Conservation (phyloP, 2,888 invertebrate species). For the Acleris cristana region DNA sequence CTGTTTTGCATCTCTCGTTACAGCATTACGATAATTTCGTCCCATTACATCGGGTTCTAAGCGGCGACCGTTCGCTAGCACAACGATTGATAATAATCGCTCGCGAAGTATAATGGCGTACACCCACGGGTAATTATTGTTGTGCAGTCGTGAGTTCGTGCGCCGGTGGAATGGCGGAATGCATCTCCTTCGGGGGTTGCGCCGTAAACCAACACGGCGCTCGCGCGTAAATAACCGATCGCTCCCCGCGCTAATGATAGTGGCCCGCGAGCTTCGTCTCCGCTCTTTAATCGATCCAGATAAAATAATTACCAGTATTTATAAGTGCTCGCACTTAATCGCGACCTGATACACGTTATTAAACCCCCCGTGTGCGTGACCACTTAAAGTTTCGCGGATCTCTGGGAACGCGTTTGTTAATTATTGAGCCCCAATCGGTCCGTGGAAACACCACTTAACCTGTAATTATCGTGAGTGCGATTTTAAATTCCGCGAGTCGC, state of each 20-base stretch:
- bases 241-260: conserved; percentile 81
- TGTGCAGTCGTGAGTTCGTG: conserved; percentile 84
- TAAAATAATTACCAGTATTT: conserved; percentile 80
- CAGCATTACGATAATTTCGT: conserved; percentile 82
- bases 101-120: conserved; percentile 84
- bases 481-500: conserved; percentile 57
- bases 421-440: conserved; percentile 64
- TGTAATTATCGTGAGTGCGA: conserved; percentile 40
- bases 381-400: conserved; percentile 65
- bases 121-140: conserved; percentile 84
- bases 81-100: conserved; percentile 83
- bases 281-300: conserved; percentile 72
- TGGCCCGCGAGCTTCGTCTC: conserved; percentile 60
- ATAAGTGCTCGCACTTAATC: conserved; percentile 75
- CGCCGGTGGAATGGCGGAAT: conserved; percentile 79
- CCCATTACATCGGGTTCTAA: conserved; percentile 79
- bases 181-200: conserved; percentile 84
- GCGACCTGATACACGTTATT: conserved; percentile 66
- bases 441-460: conserved; percentile 42
- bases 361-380: conserved; percentile 56
- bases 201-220: conserved; percentile 80
- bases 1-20: conserved; percentile 83
- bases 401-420: conserved; percentile 56
- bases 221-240: conserved; percentile 80
- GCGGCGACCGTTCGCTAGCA: conserved; percentile 80